Evolutionary conservation across 2,797 vertebrate species (phyloP).

Genomic region (Nasua narica): DNA sequence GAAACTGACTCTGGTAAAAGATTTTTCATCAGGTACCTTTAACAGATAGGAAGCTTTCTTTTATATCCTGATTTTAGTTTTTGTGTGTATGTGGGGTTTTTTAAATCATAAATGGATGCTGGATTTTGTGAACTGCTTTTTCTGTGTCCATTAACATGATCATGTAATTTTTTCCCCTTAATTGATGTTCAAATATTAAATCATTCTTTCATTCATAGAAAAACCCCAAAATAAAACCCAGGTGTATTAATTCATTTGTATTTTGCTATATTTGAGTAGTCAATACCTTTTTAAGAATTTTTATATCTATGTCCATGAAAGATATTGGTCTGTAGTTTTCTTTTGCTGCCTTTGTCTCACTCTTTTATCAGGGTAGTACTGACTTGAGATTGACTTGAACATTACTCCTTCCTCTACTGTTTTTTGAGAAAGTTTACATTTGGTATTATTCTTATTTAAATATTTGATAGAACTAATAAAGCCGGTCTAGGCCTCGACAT

Average conservation of each 20-base stretch:
- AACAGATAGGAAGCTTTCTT: background rate
- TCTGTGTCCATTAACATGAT: background rate
- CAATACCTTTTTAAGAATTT: background rate
- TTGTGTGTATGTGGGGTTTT: background rate
- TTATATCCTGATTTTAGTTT: background rate
- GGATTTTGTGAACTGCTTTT: background rate
- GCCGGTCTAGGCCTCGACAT: background rate
- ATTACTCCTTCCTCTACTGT: background rate
- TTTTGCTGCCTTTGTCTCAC: background rate
- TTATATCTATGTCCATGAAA: background rate
- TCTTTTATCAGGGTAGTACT: background rate
- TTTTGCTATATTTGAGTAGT: background rate
- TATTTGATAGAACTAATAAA: background rate
- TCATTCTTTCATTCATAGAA: background rate
- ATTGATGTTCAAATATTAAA: background rate
- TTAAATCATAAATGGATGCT: background rate
- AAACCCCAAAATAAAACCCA: background rate
- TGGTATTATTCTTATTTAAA: background rate
- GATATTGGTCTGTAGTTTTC: background rate
- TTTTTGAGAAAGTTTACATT: background rate
- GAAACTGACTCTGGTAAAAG: background rate
- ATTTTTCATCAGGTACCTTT: background rate
- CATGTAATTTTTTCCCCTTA: background rate
- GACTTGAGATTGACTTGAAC: background rate
- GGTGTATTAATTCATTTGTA: background rate